Evolutionary conservation across 2,888 invertebrate species (phyloP).

Genomic region (Blastobasis adustella): DNA sequence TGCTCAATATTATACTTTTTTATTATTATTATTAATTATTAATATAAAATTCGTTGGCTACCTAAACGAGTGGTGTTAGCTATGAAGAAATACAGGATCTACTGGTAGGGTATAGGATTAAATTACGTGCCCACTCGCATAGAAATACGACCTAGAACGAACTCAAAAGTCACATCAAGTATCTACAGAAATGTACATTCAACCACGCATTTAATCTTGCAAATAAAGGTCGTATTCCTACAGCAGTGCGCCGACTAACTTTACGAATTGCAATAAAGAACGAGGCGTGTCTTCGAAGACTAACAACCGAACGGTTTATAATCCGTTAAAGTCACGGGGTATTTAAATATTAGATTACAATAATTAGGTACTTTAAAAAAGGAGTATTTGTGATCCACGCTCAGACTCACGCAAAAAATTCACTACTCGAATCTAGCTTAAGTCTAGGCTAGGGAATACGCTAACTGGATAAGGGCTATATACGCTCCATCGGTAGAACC

Average conservation of each 20-base stretch:
- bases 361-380: too few species aligned
- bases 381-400: conserved; percentile 21
- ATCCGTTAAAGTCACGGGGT: too few species aligned
- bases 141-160: conserved; percentile 14
- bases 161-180: too few species aligned
- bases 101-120: conserved; percentile 57
- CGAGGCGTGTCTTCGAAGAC: too few species aligned
- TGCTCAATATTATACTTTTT: conserved; percentile 59
- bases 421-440: conserved; percentile 50
- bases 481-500: conserved; percentile 25
- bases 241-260: too few species aligned
- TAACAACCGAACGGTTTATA: too few species aligned
- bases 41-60: conserved; percentile 70
- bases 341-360: too few species aligned
- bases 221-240: too few species aligned
- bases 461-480: conserved; percentile 45
- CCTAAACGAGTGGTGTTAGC: conserved; percentile 60
- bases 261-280: too few species aligned
- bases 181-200: too few species aligned
- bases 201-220: too few species aligned
- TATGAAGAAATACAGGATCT: conserved; percentile 54
- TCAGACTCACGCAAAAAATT: conserved; percentile 21
- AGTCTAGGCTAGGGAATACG: conserved; percentile 48
- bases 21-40: conserved; percentile 4
- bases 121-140: conserved; percentile 28